Conservation (phyloP, 2,797 vertebrate genomes). For the Mormyrops boulengeri region DNA sequence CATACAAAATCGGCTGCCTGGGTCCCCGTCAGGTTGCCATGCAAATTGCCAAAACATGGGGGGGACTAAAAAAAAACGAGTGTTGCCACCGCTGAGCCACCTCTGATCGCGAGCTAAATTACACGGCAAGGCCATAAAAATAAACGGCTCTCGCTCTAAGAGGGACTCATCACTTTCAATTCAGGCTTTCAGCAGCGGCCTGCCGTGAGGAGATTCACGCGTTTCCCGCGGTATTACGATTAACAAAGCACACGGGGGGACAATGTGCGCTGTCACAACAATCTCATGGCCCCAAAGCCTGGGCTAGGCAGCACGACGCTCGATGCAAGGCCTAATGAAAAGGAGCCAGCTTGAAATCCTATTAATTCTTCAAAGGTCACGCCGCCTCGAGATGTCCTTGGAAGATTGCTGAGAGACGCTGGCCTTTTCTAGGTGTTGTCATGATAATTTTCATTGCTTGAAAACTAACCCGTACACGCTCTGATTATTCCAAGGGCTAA, state of each 20-base stretch:
- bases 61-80: neutral
- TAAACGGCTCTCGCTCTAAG: conserved; percentile 22
- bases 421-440: conserved; percentile 52
- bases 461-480: conserved; percentile 66
- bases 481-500: conserved; percentile 52
- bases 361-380: conserved; percentile 51
- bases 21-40: neutral
- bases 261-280: conserved; percentile 39
- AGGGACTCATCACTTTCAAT: conserved; percentile 24
- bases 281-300: conserved; percentile 37
- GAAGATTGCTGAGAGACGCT: conserved; percentile 42
- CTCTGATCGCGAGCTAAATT: conserved; percentile 8
- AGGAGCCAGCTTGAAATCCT: conserved; percentile 49
- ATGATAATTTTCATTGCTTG: conserved; percentile 67
- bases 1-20: neutral
- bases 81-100: neutral
- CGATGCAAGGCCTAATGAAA: conserved; percentile 34
- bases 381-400: conserved; percentile 40
- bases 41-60: neutral
- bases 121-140: conserved; percentile 19
- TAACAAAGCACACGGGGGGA: conserved; percentile 36
- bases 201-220: conserved; percentile 36
- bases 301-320: conserved; percentile 32
- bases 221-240: conserved; percentile 37
- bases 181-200: conserved; percentile 12